Evolutionary conservation across 1,140 invertebrate genomes (phyloP).

Genomic region (Anoplolepis gracilipes): DNA sequence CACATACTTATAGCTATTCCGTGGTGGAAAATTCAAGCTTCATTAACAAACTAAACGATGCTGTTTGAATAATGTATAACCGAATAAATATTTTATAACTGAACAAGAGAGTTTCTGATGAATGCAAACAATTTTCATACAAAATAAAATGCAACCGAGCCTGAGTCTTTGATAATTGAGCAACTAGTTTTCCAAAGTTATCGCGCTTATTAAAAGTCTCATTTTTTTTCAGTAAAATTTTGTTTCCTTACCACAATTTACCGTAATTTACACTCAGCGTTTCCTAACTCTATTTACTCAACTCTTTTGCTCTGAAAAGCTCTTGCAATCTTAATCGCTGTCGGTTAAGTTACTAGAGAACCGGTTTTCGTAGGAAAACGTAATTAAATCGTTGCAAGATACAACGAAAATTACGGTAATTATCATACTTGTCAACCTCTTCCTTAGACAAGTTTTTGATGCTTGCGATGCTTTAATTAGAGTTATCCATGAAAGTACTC

Average conservation of each 20-base stretch:
- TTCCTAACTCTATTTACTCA: background rate
- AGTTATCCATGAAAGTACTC: slow-evolving; percentile 13
- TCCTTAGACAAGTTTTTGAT: background rate
- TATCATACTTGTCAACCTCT: background rate
- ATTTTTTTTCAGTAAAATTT: background rate
- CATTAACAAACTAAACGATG: slow-evolving; percentile 45
- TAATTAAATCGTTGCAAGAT: background rate
- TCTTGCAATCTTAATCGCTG: background rate
- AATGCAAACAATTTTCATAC: slow-evolving; percentile 39
- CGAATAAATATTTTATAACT: slow-evolving; percentile 56
- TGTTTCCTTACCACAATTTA: background rate
- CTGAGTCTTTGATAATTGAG: background rate
- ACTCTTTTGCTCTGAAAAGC: background rate
- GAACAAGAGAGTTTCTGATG: slow-evolving; percentile 13
- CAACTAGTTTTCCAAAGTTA: slow-evolving; percentile 14
- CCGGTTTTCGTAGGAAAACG: background rate
- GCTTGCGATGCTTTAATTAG: slow-evolving; percentile 16
- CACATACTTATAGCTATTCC: slow-evolving; percentile 38
- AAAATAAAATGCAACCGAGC: slow-evolving; percentile 13
- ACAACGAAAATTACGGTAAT: slow-evolving; percentile 11
- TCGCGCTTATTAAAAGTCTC: background rate
- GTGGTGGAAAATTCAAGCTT: slow-evolving; percentile 49
- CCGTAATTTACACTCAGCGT: background rate
- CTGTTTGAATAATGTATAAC: slow-evolving; percentile 55
- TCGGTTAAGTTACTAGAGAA: background rate